phyloP scores from a whole-genome alignment of 2,113 vertebrate species.

The Melanocharis versteri region DNA sequence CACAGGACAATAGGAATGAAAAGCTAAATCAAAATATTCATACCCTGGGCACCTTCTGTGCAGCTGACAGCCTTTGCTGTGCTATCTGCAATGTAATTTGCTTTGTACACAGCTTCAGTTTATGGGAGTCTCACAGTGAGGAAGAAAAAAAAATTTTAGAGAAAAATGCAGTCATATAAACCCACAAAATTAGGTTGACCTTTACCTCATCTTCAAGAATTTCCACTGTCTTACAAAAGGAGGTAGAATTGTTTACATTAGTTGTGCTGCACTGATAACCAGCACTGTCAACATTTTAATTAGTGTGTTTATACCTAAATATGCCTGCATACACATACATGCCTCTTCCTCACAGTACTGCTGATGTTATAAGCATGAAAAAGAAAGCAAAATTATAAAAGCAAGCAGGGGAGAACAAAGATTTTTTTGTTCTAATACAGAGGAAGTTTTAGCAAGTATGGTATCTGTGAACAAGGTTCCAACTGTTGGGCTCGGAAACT shows the following conservation, averaged over 20 bases:
- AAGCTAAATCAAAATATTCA: background rate
- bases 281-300: background rate
- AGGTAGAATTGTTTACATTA: background rate
- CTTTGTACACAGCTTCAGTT: background rate
- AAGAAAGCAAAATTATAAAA: background rate
- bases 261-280: background rate
- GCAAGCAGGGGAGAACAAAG: background rate
- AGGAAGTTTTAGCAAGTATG: background rate
- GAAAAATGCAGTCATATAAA: background rate
- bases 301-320: background rate
- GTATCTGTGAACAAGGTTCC: background rate
- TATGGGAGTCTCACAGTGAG: background rate
- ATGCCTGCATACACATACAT: background rate
- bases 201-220: background rate
- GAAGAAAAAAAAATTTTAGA: background rate
- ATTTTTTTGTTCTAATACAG: background rate
- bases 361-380: background rate
- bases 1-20: background rate
- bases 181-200: background rate
- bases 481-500: background rate
- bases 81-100: background rate
- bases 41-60: background rate
- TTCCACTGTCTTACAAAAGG: background rate
- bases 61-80: background rate
- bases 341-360: background rate